Evolutionary conservation across 30 jellyfish, hydroid and myxozoan species (phyloP).

Genomic region (Hydractinia echinata): DNA sequence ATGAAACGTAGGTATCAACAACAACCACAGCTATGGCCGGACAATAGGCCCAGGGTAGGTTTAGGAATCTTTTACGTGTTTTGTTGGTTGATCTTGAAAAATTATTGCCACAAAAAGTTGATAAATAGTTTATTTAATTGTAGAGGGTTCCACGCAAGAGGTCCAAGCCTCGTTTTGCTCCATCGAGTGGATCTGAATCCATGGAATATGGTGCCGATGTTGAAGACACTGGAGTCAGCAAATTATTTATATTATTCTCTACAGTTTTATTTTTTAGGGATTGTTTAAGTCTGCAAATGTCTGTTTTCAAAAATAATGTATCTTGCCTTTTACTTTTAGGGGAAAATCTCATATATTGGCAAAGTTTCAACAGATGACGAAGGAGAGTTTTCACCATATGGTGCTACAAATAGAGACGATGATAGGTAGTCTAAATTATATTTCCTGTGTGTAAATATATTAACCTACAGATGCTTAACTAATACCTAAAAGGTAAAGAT

Average conservation of each 20-base stretch:
- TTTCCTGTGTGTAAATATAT: neutral
- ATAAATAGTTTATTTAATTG: neutral
- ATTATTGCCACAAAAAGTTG: neutral
- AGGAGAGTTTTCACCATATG: slow-evolving; percentile 86
- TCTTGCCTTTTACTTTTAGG: neutral
- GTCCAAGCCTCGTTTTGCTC: slow-evolving; percentile 63
- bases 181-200: slow-evolving; percentile 92
- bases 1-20: slow-evolving; percentile 76
- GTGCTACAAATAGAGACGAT: slow-evolving; percentile 91
- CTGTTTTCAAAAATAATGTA: no score
- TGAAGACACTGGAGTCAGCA: slow-evolving; percentile 84
- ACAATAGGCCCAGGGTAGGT: slow-evolving; percentile 61
- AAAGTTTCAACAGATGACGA: slow-evolving; percentile 92
- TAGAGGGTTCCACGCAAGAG: slow-evolving; percentile 76
- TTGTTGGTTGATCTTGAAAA: neutral
- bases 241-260: neutral
- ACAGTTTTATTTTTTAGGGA: neutral
- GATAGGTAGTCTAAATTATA: slow-evolving; percentile 34
- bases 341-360: slow-evolving; percentile 26
- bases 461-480: no score
- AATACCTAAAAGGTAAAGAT: no score
- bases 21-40: slow-evolving; percentile 76
- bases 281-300: neutral
- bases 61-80: neutral
- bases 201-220: slow-evolving; percentile 96